Evolutionary conservation across 30 jellyfish, hydroid and myxozoan genomes (phyloP).

Genomic region (Aurelia sp.): DNA sequence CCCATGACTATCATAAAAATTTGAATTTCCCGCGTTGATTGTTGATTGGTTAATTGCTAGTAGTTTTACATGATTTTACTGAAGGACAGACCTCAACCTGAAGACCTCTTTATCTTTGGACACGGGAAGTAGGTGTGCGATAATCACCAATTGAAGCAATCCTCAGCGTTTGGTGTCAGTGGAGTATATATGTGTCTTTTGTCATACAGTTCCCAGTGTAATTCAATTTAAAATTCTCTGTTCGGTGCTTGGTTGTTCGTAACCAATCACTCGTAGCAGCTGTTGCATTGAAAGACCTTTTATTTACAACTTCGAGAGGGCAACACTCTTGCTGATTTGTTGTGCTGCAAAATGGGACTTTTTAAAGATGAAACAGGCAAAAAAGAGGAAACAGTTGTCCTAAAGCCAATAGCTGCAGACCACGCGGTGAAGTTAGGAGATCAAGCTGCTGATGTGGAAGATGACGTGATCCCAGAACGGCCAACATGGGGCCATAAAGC

Average conservation of each 20-base stretch:
- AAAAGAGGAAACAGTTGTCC: constrained; percentile 30
- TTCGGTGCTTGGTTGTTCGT: no score
- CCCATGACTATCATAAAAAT: not conserved
- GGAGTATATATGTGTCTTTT: no score
- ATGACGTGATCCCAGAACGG: constrained; percentile 44
- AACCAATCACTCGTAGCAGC: no score
- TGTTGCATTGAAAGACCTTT: no score
- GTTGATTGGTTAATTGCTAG: constrained; percentile 23
- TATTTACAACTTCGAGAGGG: no score
- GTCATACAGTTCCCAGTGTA: no score
- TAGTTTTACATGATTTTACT: constrained; percentile 14
- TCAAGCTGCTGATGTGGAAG: not conserved
- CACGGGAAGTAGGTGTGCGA: no score
- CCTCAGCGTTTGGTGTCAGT: no score
- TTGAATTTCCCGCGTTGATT: constrained; percentile 41
- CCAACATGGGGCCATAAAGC: constrained; percentile 93
- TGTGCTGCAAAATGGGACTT: constrained; percentile 11
- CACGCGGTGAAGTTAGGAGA: not conserved
- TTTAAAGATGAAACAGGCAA: constrained; percentile 33
- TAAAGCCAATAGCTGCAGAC: constrained; percentile 23
- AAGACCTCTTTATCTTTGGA: not conserved
- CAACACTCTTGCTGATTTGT: no score
- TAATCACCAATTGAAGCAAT: no score
- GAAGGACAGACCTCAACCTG: not conserved
- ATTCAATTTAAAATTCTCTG: no score